phyloP scores from a whole-genome alignment of 2,888 invertebrate species.

The Salticus scenicus region DNA sequence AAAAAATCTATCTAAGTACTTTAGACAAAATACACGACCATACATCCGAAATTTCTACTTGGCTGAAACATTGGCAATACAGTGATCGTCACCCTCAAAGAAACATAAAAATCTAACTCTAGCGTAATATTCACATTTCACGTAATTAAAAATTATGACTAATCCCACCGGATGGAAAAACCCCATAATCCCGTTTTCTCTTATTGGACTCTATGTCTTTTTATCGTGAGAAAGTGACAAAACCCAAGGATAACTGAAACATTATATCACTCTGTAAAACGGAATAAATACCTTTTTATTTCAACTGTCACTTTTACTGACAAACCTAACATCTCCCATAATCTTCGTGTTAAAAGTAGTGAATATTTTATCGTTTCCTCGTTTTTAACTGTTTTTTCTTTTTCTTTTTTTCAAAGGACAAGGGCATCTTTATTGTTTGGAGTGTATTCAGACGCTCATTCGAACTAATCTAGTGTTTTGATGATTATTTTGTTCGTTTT shows the following conservation, averaged over 20 bases:
- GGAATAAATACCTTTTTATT: neutral
- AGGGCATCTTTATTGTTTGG: neutral
- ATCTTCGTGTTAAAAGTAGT: slow-evolving; percentile 1
- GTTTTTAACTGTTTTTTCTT: too few species aligned
- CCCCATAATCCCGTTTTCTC: neutral
- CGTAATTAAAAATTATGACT: too few species aligned
- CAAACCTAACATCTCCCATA: neutral
- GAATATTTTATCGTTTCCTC: slow-evolving; percentile 9
- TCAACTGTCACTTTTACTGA: neutral
- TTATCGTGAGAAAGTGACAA: slow-evolving; percentile 5
- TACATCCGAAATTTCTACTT: too few species aligned
- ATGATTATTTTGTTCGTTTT: neutral
- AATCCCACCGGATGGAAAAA: too few species aligned
- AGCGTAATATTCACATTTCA: too few species aligned
- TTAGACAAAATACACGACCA: too few species aligned
- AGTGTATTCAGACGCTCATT: neutral
- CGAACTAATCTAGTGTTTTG: neutral
- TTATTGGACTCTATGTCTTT: neutral
- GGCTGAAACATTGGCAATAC: too few species aligned
- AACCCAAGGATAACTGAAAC: slow-evolving; percentile 1
- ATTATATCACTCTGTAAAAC: neutral
- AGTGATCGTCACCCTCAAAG: too few species aligned
- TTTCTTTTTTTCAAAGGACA: neutral
- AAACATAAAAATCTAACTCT: too few species aligned
- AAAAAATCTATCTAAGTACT: too few species aligned